Evolutionary conservation across 1,140 invertebrate species (phyloP), one percentile per base, ranked within the genome.

Genomic region (Drosophila erecta): DNA sequence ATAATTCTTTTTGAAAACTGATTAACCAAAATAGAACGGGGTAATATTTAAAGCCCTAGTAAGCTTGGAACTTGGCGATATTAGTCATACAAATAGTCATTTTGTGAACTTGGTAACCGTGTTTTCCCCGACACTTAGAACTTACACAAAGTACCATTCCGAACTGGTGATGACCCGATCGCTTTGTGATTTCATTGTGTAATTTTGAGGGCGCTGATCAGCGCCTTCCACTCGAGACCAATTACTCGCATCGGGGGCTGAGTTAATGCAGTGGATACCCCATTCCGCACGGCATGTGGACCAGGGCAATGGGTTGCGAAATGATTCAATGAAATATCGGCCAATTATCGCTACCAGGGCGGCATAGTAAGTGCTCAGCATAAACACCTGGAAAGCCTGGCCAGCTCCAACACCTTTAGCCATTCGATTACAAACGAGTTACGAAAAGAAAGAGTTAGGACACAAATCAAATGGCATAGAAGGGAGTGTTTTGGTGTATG

Each of bases 301-400:
- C 95, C 95, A 95, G 15, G 95, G 95, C 54, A 95, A 85, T 60
- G 94, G 93, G 5, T 92, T 73, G 2, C 93, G 91, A 78, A 96
- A 95, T 3, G 95, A 95, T 53, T 93, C 92, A 14, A 94, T 91
- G 61, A 96, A 94, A 91, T 96, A 97, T 78, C 94, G 95, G 20
- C 96, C 87, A 3, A 96, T 96, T 81, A 96, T 94, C 0, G 95
- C 94, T 92, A 97, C 95, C 67, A 98, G 94, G 11, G 81, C 77
- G 54, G 79, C 96, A 92, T 97, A 97, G 90, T 97, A 97, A 22
- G 94, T 94, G 50, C 85, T 93, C 37, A 97, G 94, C 58, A 95
- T 94, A 2, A 95, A 93, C 64, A 95, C 95, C 7, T 95, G 95
- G 64, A 96, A 94, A 72, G 96, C 93, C 93, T 97, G 96, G 11